Base-by-base conservation (phyloP, 1,140 invertebrate genomes). In the Diabrotica virgifera region DNA sequence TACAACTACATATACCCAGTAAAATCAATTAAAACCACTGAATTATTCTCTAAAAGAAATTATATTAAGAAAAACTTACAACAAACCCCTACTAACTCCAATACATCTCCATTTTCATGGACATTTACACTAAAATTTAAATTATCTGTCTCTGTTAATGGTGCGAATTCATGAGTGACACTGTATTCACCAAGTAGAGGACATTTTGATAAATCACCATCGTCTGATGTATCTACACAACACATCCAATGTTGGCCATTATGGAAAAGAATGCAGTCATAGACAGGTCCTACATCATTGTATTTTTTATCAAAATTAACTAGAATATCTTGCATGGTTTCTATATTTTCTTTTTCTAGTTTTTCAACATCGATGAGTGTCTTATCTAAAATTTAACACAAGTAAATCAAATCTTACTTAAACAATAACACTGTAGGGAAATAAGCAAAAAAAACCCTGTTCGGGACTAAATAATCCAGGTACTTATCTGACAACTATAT, bases 111-210 rank as follows among this genome's bases (percentile, higher is more conserved):
- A 55, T 95, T 87, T 74, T 97, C 90, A 75, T 98, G 89, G 51
- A 99, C 90, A 80, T 98, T 98, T 12, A 99, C 89, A 68, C 90
- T 91, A 78, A 95, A 88, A 60, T 94, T 97, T 72, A 98, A 82
- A 76, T 92, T 89, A 80, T 98, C 92, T 64, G 84, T 76, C 10
- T 85, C 78, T 36, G 91, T 90, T 0, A 98, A 80, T 59, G 89
- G 86, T 12, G 85, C 85, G 80, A 88, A 95, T 73, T 98, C 87
- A 70, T 89, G 87, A 0, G 92, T 94, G 62, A 87, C 81, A 40
- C 86, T 85, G 78, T 93, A 99, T 80, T 94, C 90, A n/a, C 93
- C 90, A 54, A 99, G 82, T 6, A 92, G 74, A 60, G 88, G 83
- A 61, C 92, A 93, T 13, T 85, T 79, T 52, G 84, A 83, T 36